Percentiles rank a stretch among this genome's conserved stretches.
These are phyloP conservation scores for Heliconius hermathena DNA, from an alignment of 1,140 invertebrate genomes.

Conservation along the genomic window DNA sequence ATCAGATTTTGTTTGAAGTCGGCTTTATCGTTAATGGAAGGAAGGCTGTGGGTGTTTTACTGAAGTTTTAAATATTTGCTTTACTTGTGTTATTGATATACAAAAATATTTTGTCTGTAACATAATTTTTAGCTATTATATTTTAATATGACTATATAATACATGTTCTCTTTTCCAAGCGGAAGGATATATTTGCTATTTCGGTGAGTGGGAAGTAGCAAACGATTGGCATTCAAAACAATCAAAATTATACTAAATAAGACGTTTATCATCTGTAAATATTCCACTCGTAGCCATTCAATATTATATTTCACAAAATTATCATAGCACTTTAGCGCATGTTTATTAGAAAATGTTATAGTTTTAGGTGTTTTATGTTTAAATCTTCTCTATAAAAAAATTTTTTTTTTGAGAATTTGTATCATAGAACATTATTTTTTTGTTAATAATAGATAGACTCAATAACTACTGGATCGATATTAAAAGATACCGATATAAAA, in stretches of 20 bases:
- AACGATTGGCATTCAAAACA: conserved; percentile 35
- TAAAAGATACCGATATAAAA: too few species aligned
- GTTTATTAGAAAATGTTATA: conserved; percentile 18
- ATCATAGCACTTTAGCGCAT: conserved; percentile 17
- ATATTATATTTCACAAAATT: neutral
- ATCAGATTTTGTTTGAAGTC: too few species aligned
- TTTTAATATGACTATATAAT: conserved; percentile 22
- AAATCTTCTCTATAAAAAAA: neutral
- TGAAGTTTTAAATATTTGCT: too few species aligned
- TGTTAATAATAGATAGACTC: too few species aligned
- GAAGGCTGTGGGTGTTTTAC: too few species aligned
- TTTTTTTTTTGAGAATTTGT: neutral
- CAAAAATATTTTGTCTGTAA: too few species aligned
- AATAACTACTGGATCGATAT: too few species aligned
- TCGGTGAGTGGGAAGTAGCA: conserved; percentile 73
- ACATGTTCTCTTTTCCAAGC: conserved; percentile 71
- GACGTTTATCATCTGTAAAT: conserved; percentile 27
- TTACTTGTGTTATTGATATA: too few species aligned
- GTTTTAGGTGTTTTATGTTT: neutral
- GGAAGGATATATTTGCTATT: conserved; percentile 80
- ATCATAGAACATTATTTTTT: too few species aligned
- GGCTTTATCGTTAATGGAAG: too few species aligned
- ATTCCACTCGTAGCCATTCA: conserved; percentile 28
- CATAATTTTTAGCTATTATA: too few species aligned
- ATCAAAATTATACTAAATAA: conserved; percentile 16